Base-by-base conservation (phyloP, 2,888 invertebrate genomes). In the Papilio demoleus region DNA sequence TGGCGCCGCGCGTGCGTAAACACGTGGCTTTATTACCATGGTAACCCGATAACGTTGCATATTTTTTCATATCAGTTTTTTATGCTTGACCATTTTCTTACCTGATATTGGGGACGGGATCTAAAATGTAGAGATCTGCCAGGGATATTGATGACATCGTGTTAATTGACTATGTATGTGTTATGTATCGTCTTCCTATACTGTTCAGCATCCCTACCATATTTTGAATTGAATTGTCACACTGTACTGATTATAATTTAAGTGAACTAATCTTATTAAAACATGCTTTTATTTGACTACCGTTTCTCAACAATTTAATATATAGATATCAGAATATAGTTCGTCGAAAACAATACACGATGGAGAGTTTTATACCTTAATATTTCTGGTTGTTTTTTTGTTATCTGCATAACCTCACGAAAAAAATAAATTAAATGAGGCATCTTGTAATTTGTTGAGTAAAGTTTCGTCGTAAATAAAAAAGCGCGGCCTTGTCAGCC, bases 1-100 rank as follows among this genome's bases (percentile, higher is more conserved):
- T 90, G 90, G 90, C 82, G 81, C 67, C 81, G 81, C 83, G 74
- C 73, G 79, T 78, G 80, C 79, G 73, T 76, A 73, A 68, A 72
- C 73, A 72, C 74, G 72, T 73, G 70, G 73, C 40, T 62, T 50
- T 59, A 69, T 70, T 72, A 70, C 47, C 60, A 64, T 19, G 58
- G 58, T 12, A 34, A 36, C 34, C 34, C 36, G 58, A 59, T 34
- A 36, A 36, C 17, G 58, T 17, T 59, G 36, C 34, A 59, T 19
- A 19, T 9, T 59, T 59, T 34, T 34, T 34, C 4, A 36, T 34
- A 59, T 59, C 9, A n/a, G 19, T 36, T 36, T n/a, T 36, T 36
- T 36, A 53, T 53, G 27, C n/a, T 27, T 53, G 53, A 24, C 53
- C n/a, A 27, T 2, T 27, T 24, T 27, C 24, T 24, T 53, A 53